phyloP scores from a whole-genome alignment of 1,140 invertebrate species.

The Hyposmocoma kahamanoa region DNA sequence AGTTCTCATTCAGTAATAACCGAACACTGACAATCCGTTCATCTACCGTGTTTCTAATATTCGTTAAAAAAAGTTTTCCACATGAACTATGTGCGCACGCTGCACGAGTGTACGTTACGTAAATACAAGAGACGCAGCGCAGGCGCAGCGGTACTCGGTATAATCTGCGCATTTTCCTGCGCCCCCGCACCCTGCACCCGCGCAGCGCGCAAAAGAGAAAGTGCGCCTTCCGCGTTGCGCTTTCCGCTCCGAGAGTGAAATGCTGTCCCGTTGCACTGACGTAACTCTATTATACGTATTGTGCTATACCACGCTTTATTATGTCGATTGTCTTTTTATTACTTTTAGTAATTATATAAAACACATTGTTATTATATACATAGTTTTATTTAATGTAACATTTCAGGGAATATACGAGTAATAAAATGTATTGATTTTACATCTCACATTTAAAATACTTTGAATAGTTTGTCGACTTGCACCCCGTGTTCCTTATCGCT shows the following conservation, averaged over 20 bases:
- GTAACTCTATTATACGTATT: constrained; percentile 56
- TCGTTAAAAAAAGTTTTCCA: neutral
- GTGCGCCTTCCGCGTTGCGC: constrained; percentile 66
- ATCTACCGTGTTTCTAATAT: too few relatives aligned
- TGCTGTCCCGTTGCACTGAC: constrained; percentile 65
- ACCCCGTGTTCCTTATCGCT: too few relatives aligned
- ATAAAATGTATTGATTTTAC: too few relatives aligned
- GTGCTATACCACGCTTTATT: constrained; percentile 12
- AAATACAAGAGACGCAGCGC: constrained; percentile 26
- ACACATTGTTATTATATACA: too few relatives aligned
- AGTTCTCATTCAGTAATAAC: too few relatives aligned
- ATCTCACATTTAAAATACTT: too few relatives aligned
- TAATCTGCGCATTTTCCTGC: constrained; percentile 42
- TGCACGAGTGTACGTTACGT: constrained; percentile 34
- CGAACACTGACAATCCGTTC: too few relatives aligned
- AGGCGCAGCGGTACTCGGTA: constrained; percentile 19
- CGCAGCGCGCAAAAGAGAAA: constrained; percentile 63
- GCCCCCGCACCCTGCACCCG: constrained; percentile 22
- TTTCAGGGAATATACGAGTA: too few relatives aligned
- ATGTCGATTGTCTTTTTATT: too few relatives aligned
- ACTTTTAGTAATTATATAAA: too few relatives aligned
- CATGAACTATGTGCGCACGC: neutral
- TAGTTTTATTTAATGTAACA: too few relatives aligned
- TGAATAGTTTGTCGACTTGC: too few relatives aligned
- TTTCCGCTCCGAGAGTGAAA: constrained; percentile 70